Evolutionary conservation across 2,888 invertebrate genomes (phyloP).

Genomic region (Spilosoma lubricipeda): DNA sequence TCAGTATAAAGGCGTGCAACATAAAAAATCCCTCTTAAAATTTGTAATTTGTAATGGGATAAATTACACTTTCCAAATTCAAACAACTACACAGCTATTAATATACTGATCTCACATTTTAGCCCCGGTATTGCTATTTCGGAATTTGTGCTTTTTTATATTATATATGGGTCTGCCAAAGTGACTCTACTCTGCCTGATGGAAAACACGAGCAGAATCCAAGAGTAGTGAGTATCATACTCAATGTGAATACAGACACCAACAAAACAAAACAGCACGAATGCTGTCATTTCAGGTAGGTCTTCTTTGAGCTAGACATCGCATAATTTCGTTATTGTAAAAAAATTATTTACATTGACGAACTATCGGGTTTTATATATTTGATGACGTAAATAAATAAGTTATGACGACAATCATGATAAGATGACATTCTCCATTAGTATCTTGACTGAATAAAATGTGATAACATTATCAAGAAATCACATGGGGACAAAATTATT

Average conservation of each 20-base stretch:
- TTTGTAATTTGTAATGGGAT: not conserved
- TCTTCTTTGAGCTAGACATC: too few species aligned
- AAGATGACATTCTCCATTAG: not conserved
- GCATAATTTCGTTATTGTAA: not conserved
- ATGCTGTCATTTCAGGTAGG: too few species aligned
- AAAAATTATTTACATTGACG: not conserved
- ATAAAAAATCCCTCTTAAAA: not conserved
- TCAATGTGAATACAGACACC: too few species aligned
- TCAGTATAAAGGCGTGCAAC: not conserved
- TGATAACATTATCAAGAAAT: not conserved
- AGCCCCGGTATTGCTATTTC: not conserved
- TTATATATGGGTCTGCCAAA: too few species aligned
- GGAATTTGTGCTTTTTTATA: too few species aligned
- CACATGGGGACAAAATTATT: not conserved
- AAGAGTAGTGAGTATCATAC: too few species aligned
- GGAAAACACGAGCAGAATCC: too few species aligned
- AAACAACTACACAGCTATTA: not conserved
- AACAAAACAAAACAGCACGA: too few species aligned
- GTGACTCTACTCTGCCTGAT: too few species aligned
- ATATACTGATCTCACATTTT: not conserved
- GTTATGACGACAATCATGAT: slow-evolving; percentile 15
- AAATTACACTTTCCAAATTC: not conserved
- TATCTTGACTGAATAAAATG: slow-evolving; percentile 2
- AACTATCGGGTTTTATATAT: not conserved
- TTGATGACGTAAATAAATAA: not conserved